Base-by-base conservation (phyloP, 2,113 vertebrate species). In the Heterotis niloticus region DNA sequence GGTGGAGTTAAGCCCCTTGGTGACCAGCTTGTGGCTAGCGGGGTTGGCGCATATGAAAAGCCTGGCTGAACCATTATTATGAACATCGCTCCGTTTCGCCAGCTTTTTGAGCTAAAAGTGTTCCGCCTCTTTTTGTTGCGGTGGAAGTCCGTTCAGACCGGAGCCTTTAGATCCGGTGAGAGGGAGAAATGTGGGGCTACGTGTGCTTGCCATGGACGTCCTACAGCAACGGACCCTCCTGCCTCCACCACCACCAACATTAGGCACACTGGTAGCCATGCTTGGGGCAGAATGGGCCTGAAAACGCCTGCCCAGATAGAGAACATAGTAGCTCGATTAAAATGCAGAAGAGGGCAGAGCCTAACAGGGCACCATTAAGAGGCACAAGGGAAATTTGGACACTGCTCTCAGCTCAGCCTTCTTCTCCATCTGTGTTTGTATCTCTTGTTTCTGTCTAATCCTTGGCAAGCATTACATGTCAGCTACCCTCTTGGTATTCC, bases 281-380 rank as follows among this genome's bases (percentile, higher is more conserved):
- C 84, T 85, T 84, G 83, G 83, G 78, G 82, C 80, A 84, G 84
- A 85, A 86, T 81, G 82, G 60, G 73, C 5, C 20, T 12, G 62
- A 56, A 78, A 57, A 56, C 70, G 64, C 10, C 12, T 26, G 65
- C 75, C 59, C 52, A 60, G 72, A 0, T 44, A 44, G n/a, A 44
- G 34, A 2, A 44, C 34, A 44, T 44, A 44, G 7, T n/a, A n/a
- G n/a, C 2, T 2, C 34, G 34, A 7, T 44, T 7, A 44, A 44
- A 44, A 76, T 60, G 77, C 10, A 20, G 56, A 24, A n/a, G 28
- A 54, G 28, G n/a, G 64, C 62, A 34, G 64, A 34, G 24, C 5
- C 12, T 44, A 16, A n/a, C n/a, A n/a, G n/a, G 34, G 2, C 34
- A 44, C n/a, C n/a, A n/a, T n/a, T n/a, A n/a, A n/a, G n/a, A n/a